Evolutionary conservation across 2,888 invertebrate species (phyloP), one percentile per base, ranked within the genome.

Genomic region (Cryptocheilus praepositus): DNA sequence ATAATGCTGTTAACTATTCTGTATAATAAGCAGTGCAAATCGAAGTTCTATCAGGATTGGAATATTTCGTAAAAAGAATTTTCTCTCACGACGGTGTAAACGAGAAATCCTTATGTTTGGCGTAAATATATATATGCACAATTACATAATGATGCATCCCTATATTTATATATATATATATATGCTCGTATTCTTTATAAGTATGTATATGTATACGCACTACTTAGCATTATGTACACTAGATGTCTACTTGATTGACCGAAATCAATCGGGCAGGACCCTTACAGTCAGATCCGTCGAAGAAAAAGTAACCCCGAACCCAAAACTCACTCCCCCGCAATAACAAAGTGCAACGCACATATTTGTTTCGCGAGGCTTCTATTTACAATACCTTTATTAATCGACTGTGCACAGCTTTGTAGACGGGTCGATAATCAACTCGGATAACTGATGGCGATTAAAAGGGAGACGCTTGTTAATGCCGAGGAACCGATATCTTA

Each of bases 351-450:
- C 84, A 84, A 75, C 76, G 87, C 85, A 87, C 84, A 87, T 83
- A 86, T 85, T 83, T 83, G 83, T 84, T 77, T 82, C 81, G 83
- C 64, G 76, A 74, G 75, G 74, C 77, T 68, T 75, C 81, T 88
- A 88, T 88, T 87, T 88, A 88, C 88, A 88, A 52, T 83, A 83
- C 82, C 82, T 83, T 84, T 83, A 83, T 86, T 86, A 86, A 85
- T 82, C 84, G 76, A 67, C 64, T 71, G 71, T 70, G 64, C 54
- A 54, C 53, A 67, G 61, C 70, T 70, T 51, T 55, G 58, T 63
- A 54, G 67, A 68, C 58, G 22, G 46, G 22, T 58, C 58, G 28
- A 58, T 7, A 55, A 28, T 55, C 28, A 7, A 4, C 28, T 11
- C 25, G 36, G 19, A 36, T 18, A 18, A 36, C 28, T 18, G n/a